Evolutionary conservation across 1,140 invertebrate species (phyloP).

Genomic region (Potamilus streckersoni): DNA sequence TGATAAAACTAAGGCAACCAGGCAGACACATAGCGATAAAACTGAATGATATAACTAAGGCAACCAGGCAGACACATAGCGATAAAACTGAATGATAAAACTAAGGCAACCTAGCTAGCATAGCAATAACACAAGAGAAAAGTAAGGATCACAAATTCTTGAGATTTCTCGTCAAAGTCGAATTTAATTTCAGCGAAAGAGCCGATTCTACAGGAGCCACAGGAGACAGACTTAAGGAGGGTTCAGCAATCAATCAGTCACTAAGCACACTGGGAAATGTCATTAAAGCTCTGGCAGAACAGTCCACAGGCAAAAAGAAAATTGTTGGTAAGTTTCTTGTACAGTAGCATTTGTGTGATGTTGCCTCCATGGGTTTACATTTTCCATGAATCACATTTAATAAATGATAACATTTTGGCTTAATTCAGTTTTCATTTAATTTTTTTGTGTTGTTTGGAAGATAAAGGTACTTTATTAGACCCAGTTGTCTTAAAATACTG

Average conservation of each 20-base stretch:
- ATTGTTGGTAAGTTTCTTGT: conserved; percentile 55
- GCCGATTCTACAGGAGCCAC: conserved; percentile 73
- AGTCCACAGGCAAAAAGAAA: conserved; percentile 57
- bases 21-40: too few species aligned
- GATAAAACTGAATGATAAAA: too few species aligned
- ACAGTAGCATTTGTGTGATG: not conserved
- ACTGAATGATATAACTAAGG: too few species aligned
- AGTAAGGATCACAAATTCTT: too few species aligned
- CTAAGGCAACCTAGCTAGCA: too few species aligned
- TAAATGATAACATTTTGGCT: not conserved
- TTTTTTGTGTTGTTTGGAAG: not conserved
- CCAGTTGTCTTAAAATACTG: too few species aligned
- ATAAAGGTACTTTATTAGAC: not conserved
- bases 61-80: too few species aligned
- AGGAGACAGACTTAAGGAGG: conserved; percentile 75
- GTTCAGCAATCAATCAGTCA: conserved; percentile 75
- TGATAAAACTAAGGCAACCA: too few species aligned
- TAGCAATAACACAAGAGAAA: too few species aligned
- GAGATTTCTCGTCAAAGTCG: too few species aligned
- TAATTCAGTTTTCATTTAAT: not conserved
- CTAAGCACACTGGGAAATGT: conserved; percentile 74
- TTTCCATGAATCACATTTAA: too few species aligned
- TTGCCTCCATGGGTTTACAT: too few species aligned
- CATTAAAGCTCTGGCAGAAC: conserved; percentile 73
- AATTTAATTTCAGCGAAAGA: conserved; percentile 69